These are phyloP conservation scores for Metopolophium dirhodum DNA, from an alignment of 1,140 invertebrate genomes.

Conservation along the genomic window DNA sequence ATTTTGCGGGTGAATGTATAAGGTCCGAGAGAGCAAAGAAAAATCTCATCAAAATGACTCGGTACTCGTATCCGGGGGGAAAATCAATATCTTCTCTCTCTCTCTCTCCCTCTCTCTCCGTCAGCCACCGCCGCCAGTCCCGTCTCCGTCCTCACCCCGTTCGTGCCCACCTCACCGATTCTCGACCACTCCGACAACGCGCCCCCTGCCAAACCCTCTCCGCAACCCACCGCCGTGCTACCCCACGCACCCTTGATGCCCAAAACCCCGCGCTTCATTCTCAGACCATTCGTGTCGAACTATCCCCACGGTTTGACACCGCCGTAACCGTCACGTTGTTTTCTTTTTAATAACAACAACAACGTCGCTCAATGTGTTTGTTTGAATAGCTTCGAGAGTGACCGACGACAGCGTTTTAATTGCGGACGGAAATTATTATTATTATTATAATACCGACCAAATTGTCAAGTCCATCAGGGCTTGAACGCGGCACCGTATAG, in stretches of 20 bases:
- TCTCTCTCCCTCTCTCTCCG: neutral
- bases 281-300: neutral
- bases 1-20: neutral
- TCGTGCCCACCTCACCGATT: neutral
- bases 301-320: neutral
- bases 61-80: conserved; percentile 60
- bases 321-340: neutral
- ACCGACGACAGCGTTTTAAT: neutral
- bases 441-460: neutral
- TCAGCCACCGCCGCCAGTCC: neutral
- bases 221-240: neutral
- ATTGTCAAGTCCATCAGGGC: neutral
- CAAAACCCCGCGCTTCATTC: neutral
- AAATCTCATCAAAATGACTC: conserved; percentile 55
- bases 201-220: neutral
- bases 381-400: neutral
- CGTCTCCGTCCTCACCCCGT: neutral
- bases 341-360: neutral
- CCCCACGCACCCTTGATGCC: neutral
- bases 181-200: neutral
- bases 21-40: conserved; percentile 25
- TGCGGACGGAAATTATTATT: neutral
- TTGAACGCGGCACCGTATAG: neutral
- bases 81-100: conserved; percentile 61
- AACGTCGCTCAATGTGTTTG: neutral